Conservation (phyloP, 2,888 invertebrate genomes). For the Beris chalybata region DNA sequence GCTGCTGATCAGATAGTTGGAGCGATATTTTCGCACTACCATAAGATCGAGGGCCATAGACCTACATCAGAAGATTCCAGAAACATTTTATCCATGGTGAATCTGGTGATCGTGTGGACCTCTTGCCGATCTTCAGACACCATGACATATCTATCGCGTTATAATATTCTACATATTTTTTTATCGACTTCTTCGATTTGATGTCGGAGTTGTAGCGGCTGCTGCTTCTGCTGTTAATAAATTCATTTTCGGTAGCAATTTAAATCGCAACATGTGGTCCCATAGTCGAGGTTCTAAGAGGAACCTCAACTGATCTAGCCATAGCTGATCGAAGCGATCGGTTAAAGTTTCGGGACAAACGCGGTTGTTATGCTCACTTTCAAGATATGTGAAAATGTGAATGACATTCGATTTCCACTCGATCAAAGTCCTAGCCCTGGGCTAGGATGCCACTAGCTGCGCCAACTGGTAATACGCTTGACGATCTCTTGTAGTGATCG, state of each 20-base stretch:
- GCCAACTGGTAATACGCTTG: too few species aligned
- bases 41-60: too few species aligned
- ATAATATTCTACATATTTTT: constrained; percentile 5
- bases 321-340: constrained; percentile 3
- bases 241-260: constrained; percentile 41
- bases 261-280: constrained; percentile 39
- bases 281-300: constrained; percentile 19
- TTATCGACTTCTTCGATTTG: constrained; percentile 8
- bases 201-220: not conserved
- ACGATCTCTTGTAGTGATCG: too few species aligned
- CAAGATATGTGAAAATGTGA: constrained; percentile 24
- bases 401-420: constrained; percentile 24
- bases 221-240: constrained; percentile 33
- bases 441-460: constrained; percentile 15
- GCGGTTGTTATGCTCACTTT: not conserved
- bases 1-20: too few species aligned
- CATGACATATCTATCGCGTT: constrained; percentile 18
- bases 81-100: too few species aligned
- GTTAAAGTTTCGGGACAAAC: constrained; percentile 1
- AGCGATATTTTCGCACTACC: too few species aligned
- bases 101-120: too few species aligned
- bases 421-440: constrained; percentile 11
- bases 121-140: constrained; percentile 16
- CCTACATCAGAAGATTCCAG: too few species aligned
- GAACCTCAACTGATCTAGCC: constrained; percentile 12